phyloP scores from a whole-genome alignment of 1,140 invertebrate genomes.

The Zaprionus gabonicus region DNA sequence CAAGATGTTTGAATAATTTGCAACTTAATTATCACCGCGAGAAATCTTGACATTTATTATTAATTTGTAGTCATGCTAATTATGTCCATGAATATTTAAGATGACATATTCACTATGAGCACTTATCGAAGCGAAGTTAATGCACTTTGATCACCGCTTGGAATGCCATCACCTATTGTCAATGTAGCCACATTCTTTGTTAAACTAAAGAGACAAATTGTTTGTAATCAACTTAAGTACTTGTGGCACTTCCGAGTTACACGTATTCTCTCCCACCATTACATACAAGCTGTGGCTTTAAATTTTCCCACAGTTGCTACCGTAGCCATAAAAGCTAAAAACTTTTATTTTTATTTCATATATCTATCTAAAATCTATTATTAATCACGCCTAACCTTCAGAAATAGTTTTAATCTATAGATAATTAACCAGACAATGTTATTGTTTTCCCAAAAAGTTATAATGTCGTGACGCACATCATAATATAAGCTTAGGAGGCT shows the following conservation, averaged over 20 bases:
- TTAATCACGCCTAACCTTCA: background rate
- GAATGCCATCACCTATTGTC: background rate
- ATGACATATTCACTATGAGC: constrained; percentile 21
- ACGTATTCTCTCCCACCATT: background rate
- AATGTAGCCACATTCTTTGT: background rate
- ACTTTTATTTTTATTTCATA: background rate
- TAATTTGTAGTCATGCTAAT: constrained; percentile 51
- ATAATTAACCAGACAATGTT: background rate
- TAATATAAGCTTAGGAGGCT: background rate
- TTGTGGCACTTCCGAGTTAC: background rate
- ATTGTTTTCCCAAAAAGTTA: background rate
- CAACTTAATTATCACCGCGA: constrained; percentile 18
- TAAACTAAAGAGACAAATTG: background rate
- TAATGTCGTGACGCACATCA: background rate
- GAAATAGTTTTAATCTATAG: background rate
- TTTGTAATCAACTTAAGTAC: background rate
- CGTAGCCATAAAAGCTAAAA: background rate
- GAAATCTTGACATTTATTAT: constrained; percentile 28
- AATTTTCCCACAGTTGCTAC: background rate
- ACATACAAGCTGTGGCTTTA: background rate
- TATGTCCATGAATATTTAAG: constrained; percentile 34
- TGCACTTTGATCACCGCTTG: background rate
- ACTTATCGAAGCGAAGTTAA: constrained; percentile 25
- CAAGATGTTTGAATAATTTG: constrained; percentile 21
- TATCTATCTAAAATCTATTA: background rate